These are phyloP conservation scores for Syncerus caffer DNA, from an alignment of 2,797 vertebrate species.

Conservation along the genomic window DNA sequence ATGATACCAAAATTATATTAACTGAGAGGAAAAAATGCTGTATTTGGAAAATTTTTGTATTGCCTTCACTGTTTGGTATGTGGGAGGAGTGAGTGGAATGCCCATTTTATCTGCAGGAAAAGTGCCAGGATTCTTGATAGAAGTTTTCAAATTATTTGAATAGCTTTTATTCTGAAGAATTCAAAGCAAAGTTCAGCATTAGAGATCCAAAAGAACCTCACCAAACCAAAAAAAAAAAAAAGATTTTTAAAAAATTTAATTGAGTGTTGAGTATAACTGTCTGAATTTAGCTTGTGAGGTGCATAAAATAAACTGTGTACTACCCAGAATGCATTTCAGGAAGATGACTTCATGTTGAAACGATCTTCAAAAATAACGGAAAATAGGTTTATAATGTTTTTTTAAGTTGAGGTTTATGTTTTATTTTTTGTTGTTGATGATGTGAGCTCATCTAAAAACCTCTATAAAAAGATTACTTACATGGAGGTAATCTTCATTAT, in stretches of 20 bases:
- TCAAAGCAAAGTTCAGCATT: slow-evolving; percentile 43
- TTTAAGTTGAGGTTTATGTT: not conserved
- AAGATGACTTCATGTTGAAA: slow-evolving; percentile 4
- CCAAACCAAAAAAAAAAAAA: not conserved
- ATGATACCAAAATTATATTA: not conserved
- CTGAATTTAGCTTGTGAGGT: slow-evolving; percentile 52
- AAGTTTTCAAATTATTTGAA: slow-evolving; percentile 67
- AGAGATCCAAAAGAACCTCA: slow-evolving; percentile 35
- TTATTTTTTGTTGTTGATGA: not conserved
- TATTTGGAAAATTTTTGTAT: not conserved
- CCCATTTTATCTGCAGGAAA: slow-evolving; percentile 50
- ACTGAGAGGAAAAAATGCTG: not conserved
- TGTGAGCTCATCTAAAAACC: not conserved
- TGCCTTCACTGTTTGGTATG: not conserved
- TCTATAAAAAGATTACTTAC: not conserved
- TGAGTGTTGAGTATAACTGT: not conserved
- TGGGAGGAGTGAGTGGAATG: slow-evolving; percentile 59
- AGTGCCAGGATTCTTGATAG: slow-evolving; percentile 57
- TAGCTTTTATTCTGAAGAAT: slow-evolving; percentile 61
- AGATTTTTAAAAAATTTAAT: slow-evolving; percentile 27
- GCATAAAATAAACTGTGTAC: slow-evolving; percentile 17
- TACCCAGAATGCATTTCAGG: not conserved
- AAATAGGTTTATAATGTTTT: not conserved
- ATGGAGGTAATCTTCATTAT: not conserved
- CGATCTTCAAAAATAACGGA: not conserved